These are phyloP conservation scores for Microctonus hyperodae DNA, from an alignment of 2,888 invertebrate genomes.

Conservation along the genomic window DNA sequence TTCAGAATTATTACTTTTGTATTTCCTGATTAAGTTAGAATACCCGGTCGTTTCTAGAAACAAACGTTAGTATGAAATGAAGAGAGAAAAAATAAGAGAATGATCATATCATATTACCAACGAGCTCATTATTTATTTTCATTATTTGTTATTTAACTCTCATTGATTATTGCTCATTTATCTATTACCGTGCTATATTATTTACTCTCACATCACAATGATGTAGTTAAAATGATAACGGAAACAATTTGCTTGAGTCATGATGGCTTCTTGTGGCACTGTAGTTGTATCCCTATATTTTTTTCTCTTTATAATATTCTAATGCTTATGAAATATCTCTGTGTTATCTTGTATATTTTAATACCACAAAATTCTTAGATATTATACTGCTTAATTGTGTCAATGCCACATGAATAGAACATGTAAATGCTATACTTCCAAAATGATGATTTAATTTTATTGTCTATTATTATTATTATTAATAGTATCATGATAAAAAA, in stretches of 20 bases:
- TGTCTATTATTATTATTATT: background rate
- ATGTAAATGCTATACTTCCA: background rate
- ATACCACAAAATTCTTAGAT: background rate
- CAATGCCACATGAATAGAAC: background rate
- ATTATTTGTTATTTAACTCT: background rate
- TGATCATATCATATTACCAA: slow-evolving; percentile 1
- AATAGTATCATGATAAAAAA: background rate
- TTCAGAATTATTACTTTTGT: background rate
- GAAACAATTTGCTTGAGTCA: background rate
- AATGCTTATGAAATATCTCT: background rate
- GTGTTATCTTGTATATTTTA: background rate
- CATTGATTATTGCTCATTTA: background rate
- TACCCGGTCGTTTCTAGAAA: background rate
- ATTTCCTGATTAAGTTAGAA: background rate
- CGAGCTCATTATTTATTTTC: background rate
- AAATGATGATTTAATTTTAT: background rate
- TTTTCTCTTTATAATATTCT: slow-evolving; percentile 14
- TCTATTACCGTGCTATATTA: background rate
- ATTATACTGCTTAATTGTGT: background rate
- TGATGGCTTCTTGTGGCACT: background rate
- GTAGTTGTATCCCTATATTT: slow-evolving; percentile 1
- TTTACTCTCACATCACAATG: slow-evolving; percentile 4
- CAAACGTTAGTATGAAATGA: background rate
- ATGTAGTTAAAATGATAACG: slow-evolving; percentile 4
- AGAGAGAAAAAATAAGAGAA: background rate